These are phyloP conservation scores for Anniella stebbinsi DNA, from an alignment of 2,797 vertebrate genomes.

Conservation along the genomic window DNA sequence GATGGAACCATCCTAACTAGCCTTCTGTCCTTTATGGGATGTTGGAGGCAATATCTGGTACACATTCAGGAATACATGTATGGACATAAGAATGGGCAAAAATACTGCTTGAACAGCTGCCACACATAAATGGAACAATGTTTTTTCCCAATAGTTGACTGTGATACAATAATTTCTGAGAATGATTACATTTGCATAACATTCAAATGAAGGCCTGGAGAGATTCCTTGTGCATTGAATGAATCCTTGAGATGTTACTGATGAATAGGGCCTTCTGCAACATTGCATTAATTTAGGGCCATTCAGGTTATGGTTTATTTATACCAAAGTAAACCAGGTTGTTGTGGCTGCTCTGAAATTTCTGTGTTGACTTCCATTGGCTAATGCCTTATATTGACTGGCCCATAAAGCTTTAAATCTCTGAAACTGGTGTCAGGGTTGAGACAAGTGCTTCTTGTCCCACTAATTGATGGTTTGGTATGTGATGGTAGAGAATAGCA, in stretches of 20 bases:
- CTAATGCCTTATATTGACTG: neutral
- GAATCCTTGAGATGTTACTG: neutral
- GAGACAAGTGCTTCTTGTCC: neutral
- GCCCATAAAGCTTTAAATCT: neutral
- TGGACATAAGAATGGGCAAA: too few relatives aligned
- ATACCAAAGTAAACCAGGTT: constrained; percentile 9
- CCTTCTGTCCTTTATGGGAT: neutral
- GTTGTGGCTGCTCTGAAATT: constrained; percentile 20
- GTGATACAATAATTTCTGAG: neutral
- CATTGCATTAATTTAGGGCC: neutral
- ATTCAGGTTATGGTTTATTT: constrained; percentile 31
- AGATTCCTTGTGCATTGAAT: neutral
- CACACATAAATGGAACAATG: neutral
- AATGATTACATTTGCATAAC: neutral
- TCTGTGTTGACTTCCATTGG: constrained; percentile 23
- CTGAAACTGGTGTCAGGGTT: neutral
- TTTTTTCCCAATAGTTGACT: neutral
- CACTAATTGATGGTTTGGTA: neutral
- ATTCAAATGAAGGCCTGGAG: neutral
- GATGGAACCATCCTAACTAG: neutral
- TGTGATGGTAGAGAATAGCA: neutral
- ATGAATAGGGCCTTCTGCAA: neutral
- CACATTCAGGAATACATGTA: neutral
- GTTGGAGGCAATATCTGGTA: neutral
- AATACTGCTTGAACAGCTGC: neutral